phyloP scores from a whole-genome alignment of 2,888 invertebrate species.

The Dromius quadrimaculatus region DNA sequence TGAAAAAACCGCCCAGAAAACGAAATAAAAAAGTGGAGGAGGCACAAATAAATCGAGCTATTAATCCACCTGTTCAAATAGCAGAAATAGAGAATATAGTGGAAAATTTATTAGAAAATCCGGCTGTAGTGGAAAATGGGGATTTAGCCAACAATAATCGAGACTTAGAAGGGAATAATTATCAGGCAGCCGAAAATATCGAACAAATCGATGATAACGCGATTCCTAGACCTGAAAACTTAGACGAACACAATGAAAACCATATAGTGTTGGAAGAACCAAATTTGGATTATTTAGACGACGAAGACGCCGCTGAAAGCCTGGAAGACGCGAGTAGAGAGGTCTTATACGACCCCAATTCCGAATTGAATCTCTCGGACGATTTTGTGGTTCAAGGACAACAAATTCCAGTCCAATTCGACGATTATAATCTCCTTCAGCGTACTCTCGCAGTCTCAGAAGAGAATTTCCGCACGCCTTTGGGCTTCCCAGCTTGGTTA shows the following conservation, averaged over 20 bases:
- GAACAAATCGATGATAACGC: conserved; percentile 58
- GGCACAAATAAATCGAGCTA: background rate
- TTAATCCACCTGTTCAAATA: background rate
- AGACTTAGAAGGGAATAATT: conserved; percentile 68
- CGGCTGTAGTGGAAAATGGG: conserved; percentile 66
- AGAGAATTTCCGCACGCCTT: conserved; percentile 8
- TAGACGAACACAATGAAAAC: conserved; percentile 52
- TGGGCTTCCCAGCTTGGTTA: conserved; percentile 64
- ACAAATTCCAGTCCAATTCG: conserved; percentile 10
- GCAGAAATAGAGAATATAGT: conserved; percentile 20
- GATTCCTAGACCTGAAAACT: conserved; percentile 24
- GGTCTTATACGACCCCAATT: conserved; percentile 64
- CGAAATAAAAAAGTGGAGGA: conserved; percentile 22
- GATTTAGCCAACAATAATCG: conserved; percentile 70
- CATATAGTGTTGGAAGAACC: conserved; percentile 44
- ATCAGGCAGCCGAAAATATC: conserved; percentile 59
- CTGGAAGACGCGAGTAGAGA: conserved; percentile 62
- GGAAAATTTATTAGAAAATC: conserved; percentile 52
- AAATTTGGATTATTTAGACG: conserved; percentile 20
- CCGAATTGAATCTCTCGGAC: conserved; percentile 62
- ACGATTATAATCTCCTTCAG: conserved; percentile 1
- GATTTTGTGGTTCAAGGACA: conserved; percentile 58
- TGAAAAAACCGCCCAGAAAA: conserved; percentile 52
- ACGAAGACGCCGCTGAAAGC: conserved; percentile 52
- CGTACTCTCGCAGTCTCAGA: background rate